phyloP scores from a whole-genome alignment of 2,797 vertebrate genomes.

The Galago senegalensis region DNA sequence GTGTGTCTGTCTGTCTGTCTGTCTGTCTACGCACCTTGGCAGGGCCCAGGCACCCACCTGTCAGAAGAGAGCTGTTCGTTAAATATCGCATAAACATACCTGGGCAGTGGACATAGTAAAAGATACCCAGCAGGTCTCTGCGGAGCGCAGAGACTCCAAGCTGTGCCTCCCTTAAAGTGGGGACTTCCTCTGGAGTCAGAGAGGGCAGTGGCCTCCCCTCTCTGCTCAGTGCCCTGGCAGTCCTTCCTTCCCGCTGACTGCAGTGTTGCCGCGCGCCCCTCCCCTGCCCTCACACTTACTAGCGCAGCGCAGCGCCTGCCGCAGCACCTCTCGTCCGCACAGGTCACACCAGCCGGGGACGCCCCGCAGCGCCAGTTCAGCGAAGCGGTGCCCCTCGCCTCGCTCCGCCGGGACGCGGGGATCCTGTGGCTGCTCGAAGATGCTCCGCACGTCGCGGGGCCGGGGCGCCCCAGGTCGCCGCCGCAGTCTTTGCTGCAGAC shows the following conservation, averaged over 20 bases:
- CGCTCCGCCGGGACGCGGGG: slow-evolving; percentile 90
- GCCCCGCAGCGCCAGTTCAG: slow-evolving; percentile 83
- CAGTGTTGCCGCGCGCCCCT: neutral
- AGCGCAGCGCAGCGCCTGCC: slow-evolving; percentile 92
- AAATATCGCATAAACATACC: neutral
- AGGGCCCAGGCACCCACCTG: neutral
- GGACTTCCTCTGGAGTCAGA: neutral
- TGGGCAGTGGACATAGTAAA: neutral
- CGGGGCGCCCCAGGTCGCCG: slow-evolving; percentile 90
- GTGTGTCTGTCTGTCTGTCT: neutral
- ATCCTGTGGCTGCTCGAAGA: slow-evolving; percentile 92
- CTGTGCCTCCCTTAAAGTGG: neutral
- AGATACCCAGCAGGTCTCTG: neutral
- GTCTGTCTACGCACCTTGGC: neutral
- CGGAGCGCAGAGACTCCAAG: neutral
- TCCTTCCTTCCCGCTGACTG: neutral
- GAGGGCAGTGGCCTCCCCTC: neutral
- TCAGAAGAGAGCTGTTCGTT: neutral
- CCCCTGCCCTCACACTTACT: slow-evolving; percentile 90
- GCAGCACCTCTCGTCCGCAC: slow-evolving; percentile 92
- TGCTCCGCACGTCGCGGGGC: slow-evolving; percentile 94
- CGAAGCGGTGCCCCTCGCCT: slow-evolving; percentile 94
- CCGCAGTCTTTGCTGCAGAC: slow-evolving; percentile 83
- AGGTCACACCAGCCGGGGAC: slow-evolving; percentile 94
- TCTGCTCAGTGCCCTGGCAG: neutral